phyloP scores from a whole-genome alignment of 2,888 invertebrate genomes.

The Lasius platythorax region DNA sequence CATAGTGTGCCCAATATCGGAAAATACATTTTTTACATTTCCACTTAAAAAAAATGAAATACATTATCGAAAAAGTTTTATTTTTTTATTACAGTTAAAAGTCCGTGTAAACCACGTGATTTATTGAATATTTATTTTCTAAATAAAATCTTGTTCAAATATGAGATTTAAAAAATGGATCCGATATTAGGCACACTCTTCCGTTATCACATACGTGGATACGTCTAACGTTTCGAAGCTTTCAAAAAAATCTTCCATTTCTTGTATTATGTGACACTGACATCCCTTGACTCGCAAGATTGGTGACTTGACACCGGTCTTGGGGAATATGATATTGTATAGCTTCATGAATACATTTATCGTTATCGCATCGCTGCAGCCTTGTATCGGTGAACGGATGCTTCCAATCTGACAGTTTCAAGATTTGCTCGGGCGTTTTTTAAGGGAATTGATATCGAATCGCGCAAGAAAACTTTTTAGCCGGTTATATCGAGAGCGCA shows the following conservation, averaged over 20 bases:
- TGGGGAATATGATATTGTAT: not conserved
- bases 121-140: no score
- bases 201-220: not conserved
- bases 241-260: not conserved
- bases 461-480: conserved; percentile 38
- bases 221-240: not conserved
- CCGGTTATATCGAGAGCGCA: conserved; percentile 23
- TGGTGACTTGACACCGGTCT: not conserved
- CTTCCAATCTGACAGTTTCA: not conserved
- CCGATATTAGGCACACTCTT: no score
- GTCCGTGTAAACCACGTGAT: no score
- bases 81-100: no score
- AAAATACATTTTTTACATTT: no score
- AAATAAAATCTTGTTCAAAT: no score
- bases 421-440: conserved; percentile 2
- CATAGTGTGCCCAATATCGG: no score
- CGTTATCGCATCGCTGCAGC: not conserved
- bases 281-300: not conserved
- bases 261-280: not conserved
- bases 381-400: not conserved
- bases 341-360: not conserved
- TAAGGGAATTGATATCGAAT: conserved; percentile 7
- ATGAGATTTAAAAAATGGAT: no score
- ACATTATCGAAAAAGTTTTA: no score
- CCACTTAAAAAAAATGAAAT: no score